Percentiles rank a stretch among this genome's conserved stretches.
phyloP scores from a whole-genome alignment of 2,888 invertebrate species.

The Rhyacophila evoluta region DNA sequence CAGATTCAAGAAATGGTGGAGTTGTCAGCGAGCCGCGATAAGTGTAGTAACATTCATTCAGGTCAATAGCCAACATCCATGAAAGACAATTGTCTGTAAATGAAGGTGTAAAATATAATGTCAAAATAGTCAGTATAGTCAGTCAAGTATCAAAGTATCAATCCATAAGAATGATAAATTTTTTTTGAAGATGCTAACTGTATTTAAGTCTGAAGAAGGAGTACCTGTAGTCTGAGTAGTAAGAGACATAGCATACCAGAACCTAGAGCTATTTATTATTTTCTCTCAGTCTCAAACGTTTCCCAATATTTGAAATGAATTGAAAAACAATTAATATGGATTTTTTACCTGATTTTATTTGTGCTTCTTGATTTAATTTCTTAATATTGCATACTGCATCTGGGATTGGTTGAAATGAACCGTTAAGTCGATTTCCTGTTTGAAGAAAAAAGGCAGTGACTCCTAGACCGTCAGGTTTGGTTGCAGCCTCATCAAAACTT shows the following conservation, averaged over 20 bases:
- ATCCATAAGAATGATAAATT: no score
- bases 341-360: conserved; percentile 35
- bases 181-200: no score
- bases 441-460: conserved; percentile 78
- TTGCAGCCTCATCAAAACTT: conserved; percentile 73
- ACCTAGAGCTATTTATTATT: no score
- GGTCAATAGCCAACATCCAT: conserved; percentile 77
- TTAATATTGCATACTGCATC: conserved; percentile 66
- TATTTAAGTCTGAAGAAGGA: no score
- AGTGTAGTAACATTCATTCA: conserved; percentile 78
- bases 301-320: no score
- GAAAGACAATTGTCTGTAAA: conserved; percentile 61
- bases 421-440: conserved; percentile 72
- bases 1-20: conserved; percentile 79
- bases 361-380: conserved; percentile 58
- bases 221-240: no score
- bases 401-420: conserved; percentile 71
- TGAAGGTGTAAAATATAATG: no score
- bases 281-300: no score
- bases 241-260: no score
- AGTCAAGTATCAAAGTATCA: no score
- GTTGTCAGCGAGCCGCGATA: conserved; percentile 81
- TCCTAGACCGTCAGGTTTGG: conserved; percentile 77
- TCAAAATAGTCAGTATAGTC: no score
- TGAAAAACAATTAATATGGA: no score